A percentile compares a stretch with the other conserved stretches of the same genome.
phyloP scores from a whole-genome alignment of 2,888 invertebrate species.

The Brachylomia viminalis region DNA sequence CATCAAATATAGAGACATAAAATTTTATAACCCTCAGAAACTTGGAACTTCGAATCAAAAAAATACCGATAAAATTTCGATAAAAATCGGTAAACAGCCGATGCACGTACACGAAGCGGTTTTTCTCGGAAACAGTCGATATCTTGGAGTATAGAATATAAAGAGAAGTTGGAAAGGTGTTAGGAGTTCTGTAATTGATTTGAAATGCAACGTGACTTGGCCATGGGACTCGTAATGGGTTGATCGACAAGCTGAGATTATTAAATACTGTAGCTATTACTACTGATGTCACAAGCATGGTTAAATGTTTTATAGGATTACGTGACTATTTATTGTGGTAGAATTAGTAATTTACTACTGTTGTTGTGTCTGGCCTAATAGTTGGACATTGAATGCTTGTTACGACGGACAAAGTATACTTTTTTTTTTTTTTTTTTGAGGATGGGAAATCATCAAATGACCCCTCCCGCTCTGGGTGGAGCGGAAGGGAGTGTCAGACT shows the following conservation, averaged over 20 bases:
- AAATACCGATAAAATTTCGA: conserved; percentile 73
- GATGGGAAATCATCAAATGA: too few relatives aligned
- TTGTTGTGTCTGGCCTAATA: conserved; percentile 2
- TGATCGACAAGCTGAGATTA: conserved; percentile 69
- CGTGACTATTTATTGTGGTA: conserved; percentile 52
- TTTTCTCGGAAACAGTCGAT: conserved; percentile 66
- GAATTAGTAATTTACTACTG: conserved; percentile 37
- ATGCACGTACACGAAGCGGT: conserved; percentile 71
- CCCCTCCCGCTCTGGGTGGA: too few relatives aligned
- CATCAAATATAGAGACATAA: conserved; percentile 78
- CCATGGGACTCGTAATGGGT: conserved; percentile 57
- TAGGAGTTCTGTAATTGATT: conserved; percentile 70
- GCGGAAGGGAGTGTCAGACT: too few relatives aligned
- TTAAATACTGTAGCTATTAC: conserved; percentile 57
- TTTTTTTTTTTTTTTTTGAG: too few relatives aligned
- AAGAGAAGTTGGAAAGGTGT: conserved; percentile 66
- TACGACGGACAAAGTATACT: neutral
- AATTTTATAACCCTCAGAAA: conserved; percentile 77
- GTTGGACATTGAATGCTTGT: conserved; percentile 3
- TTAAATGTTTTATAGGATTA: conserved; percentile 60
- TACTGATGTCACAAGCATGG: conserved; percentile 39
- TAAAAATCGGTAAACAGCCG: conserved; percentile 77
- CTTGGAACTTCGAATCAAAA: conserved; percentile 68
- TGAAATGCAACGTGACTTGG: conserved; percentile 66
- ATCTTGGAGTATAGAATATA: conserved; percentile 69